phyloP scores from a whole-genome alignment of 1,140 invertebrate genomes.

The Drosophila serrata region DNA sequence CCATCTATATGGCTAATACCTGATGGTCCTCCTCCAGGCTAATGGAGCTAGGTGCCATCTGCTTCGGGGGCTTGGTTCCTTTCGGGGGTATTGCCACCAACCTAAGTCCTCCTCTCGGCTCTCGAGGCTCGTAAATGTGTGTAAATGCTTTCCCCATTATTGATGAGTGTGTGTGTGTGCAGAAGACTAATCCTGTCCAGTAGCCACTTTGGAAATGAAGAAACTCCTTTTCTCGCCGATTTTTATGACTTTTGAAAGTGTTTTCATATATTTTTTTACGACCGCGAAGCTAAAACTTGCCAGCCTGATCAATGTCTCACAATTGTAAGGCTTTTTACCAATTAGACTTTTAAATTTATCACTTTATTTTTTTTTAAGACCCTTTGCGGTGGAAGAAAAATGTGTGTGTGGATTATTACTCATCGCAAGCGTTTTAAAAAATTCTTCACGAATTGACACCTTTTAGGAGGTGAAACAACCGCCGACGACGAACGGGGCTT shows the following conservation, averaged over 20 bases:
- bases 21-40: too few relatives aligned
- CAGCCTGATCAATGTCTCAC: constrained; percentile 63
- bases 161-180: constrained; percentile 25
- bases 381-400: constrained; percentile 38
- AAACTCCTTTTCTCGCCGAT: constrained; percentile 36
- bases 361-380: constrained; percentile 40
- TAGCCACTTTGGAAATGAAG: constrained; percentile 58
- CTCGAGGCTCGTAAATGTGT: constrained; percentile 48
- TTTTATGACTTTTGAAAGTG: constrained; percentile 50
- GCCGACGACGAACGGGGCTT: constrained; percentile 36
- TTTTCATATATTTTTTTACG: constrained; percentile 51
- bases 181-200: constrained; percentile 47
- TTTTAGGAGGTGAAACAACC: constrained; percentile 33
- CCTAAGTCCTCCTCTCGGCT: neutral
- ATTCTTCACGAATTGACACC: constrained; percentile 80
- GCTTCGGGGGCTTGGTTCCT: constrained; percentile 15
- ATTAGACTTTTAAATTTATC: constrained; percentile 74
- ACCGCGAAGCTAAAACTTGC: constrained; percentile 4
- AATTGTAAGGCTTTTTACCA: constrained; percentile 63
- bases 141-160: constrained; percentile 51
- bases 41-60: constrained; percentile 66
- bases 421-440: constrained; percentile 77
- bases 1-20: neutral
- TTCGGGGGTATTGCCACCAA: constrained; percentile 15
- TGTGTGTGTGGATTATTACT: constrained; percentile 65